A percentile compares a stretch with the other conserved stretches of the same genome.
These are phyloP conservation scores for Propithecus perrieri DNA, from an alignment of 2,797 vertebrate genomes.

Conservation along the genomic window DNA sequence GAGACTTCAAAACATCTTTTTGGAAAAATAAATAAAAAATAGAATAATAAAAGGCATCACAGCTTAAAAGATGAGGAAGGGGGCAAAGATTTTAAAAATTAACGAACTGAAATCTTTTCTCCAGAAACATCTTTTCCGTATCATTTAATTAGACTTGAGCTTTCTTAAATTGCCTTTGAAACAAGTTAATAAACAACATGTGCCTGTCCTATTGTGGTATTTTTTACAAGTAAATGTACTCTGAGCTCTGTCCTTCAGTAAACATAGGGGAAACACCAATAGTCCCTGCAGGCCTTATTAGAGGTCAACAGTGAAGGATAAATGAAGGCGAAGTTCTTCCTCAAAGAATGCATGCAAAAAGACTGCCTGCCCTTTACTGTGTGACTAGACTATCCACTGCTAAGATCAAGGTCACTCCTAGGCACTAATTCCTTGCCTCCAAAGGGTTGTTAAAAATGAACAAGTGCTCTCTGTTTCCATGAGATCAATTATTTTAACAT, in stretches of 20 bases:
- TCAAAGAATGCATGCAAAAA: not conserved
- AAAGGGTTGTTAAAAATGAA: not conserved
- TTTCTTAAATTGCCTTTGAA: slow-evolving; percentile 70
- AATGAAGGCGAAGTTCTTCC: not conserved
- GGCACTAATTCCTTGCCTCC: not conserved
- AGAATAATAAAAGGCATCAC: slow-evolving; percentile 22
- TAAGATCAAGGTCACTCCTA: not conserved
- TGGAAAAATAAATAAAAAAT: slow-evolving; percentile 71
- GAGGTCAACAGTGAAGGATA: not conserved
- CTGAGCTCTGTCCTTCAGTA: slow-evolving; percentile 39
- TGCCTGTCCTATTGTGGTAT: not conserved
- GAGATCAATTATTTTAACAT: not conserved
- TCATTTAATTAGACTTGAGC: slow-evolving; percentile 68
- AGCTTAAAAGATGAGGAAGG: slow-evolving; percentile 51
- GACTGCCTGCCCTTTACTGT: not conserved
- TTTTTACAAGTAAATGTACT: slow-evolving; percentile 50
- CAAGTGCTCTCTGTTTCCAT: not conserved
- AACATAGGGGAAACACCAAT: not conserved
- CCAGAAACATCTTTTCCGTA: slow-evolving; percentile 64
- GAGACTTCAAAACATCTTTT: slow-evolving; percentile 66
- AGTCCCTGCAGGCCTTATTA: not conserved
- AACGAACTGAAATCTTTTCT: slow-evolving; percentile 64
- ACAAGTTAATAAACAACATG: slow-evolving; percentile 63
- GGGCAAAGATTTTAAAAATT: slow-evolving; percentile 65
- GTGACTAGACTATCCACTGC: not conserved